Percentiles rank a stretch among this genome's conserved stretches.
phyloP scores from a whole-genome alignment of 2,888 invertebrate genomes.

The Gnatocerus cornutus region DNA sequence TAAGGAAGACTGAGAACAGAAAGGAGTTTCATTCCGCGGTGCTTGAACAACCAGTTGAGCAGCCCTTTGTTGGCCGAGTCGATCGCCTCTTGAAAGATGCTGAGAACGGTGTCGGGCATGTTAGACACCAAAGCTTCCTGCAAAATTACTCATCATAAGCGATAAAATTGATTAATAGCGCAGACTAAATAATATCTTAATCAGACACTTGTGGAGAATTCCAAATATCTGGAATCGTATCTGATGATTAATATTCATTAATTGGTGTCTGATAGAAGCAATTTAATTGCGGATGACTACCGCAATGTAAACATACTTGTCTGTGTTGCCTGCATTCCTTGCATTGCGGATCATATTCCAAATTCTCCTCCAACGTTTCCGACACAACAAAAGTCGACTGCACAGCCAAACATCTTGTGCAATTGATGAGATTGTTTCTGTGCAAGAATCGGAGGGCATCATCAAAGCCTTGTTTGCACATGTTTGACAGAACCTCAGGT shows the following conservation, averaged over 20 bases:
- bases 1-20: constrained; percentile 89
- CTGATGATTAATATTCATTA: too few species aligned
- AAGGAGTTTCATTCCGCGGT: constrained; percentile 85
- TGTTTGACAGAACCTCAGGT: constrained; percentile 92
- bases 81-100: constrained; percentile 93
- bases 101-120: constrained; percentile 91
- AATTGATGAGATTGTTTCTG: constrained; percentile 92
- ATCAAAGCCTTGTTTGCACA: constrained; percentile 98
- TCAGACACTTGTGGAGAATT: background rate
- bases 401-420: constrained; percentile 92
- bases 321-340: constrained; percentile 90
- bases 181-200: constrained; percentile 7
- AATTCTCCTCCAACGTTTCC: constrained; percentile 78
- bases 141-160: constrained; percentile 1
- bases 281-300: background rate
- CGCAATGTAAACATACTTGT: constrained; percentile 75
- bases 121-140: constrained; percentile 91
- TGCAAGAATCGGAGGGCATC: constrained; percentile 90
- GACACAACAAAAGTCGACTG: constrained; percentile 89
- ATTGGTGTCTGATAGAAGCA: too few species aligned
- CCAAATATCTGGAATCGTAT: too few species aligned
- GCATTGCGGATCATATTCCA: constrained; percentile 90
- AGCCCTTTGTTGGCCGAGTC: constrained; percentile 94
- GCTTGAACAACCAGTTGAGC: constrained; percentile 92
- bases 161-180: too few species aligned